Evolutionary conservation across 2,888 invertebrate species (phyloP), one percentile per base, ranked within the genome.

Genomic region (Prosopocoilus inquinatus): DNA sequence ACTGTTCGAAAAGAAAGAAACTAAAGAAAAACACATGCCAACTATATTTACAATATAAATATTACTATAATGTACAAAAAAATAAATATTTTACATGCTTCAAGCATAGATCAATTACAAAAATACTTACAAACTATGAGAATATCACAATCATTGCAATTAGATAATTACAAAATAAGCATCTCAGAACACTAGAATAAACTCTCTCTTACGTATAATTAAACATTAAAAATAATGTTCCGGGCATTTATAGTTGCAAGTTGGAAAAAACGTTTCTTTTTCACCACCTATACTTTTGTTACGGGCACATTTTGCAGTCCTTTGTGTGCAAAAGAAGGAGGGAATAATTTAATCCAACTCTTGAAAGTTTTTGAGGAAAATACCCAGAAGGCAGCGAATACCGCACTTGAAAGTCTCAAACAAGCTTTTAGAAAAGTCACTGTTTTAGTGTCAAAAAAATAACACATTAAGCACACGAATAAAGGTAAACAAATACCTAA

Each of bases 401-500:
- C 67, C 41, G 70, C 68, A 61, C 72, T 68, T 28, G 68, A 58
- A 53, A 71, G 70, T 47, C 69, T 68, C 48, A 68, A 60, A 38
- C 67, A 66, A 52, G 72, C 59, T 53, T 66, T 66, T 43, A 71
- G 47, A 58, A 73, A 60, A 41, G 69, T 64, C 9, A 68, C 58
- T 13, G 67, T 66, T 43, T 71, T 62, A n/a, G 61, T 64, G 54
- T 68, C 66, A 55, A 70, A 70, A 54, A 71, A 70, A 57, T 69
- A 67, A 60, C 90, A 89, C 15, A 83, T 86, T n/a, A 92, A 82
- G 53, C 87, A 85, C 12, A 86, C 80, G 8, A 87, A 80, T 9
- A 90, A 88, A 9, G 92, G 85, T 13, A 88, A 75, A 11, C 89
- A 83, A 76, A 92, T 94, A 11, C 93, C 80, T 2, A 89, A 78